Percentiles rank a stretch among this genome's conserved stretches.
Conservation (phyloP, 2,888 invertebrate genomes). For the Chrysolina haemoptera region DNA sequence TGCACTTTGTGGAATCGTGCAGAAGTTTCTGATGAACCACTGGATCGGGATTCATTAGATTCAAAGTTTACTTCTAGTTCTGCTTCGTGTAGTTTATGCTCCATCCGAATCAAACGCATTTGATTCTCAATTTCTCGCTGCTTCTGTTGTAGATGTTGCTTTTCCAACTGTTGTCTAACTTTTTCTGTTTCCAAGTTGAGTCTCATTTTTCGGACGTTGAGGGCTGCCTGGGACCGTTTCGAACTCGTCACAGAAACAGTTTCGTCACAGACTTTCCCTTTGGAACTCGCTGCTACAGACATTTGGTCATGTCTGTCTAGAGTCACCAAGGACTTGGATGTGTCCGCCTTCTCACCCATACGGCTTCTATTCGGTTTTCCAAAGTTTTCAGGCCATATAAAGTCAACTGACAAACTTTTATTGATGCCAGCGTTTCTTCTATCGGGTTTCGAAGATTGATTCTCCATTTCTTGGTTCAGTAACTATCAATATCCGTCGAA, state of each 20-base stretch:
- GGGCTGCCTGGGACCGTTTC: no score
- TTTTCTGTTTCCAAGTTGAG: background rate
- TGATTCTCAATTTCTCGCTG: background rate
- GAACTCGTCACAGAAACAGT: background rate
- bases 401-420: background rate
- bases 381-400: background rate
- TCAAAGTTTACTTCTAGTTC: slow-evolving; percentile 4
- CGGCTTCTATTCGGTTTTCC: background rate
- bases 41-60: slow-evolving; percentile 3
- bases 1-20: background rate
- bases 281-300: background rate
- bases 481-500: no score
- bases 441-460: background rate
- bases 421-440: background rate
- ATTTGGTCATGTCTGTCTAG: background rate
- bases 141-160: background rate
- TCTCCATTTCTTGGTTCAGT: background rate
- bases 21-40: background rate
- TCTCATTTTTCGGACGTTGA: no score
- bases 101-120: background rate
- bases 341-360: background rate
- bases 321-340: background rate
- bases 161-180: background rate
- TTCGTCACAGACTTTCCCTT: background rate
- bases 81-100: background rate